Evolutionary conservation across 2,888 invertebrate species (phyloP).

Genomic region (Tenthredo mesomela): DNA sequence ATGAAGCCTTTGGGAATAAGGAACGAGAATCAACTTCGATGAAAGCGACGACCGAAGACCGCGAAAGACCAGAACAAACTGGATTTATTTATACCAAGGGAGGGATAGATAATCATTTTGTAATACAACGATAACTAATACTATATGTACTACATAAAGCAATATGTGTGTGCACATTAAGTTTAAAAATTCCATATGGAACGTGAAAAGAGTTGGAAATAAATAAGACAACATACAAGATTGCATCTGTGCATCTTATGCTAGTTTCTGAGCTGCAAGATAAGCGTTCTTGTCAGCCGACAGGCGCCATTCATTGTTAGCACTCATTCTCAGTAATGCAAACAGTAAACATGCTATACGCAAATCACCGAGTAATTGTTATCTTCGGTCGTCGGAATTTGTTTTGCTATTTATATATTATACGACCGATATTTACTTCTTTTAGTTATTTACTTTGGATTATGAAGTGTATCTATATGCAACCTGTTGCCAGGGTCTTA

Average conservation of each 20-base stretch:
- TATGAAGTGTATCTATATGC: too few species aligned
- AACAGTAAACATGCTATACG: constrained; percentile 23
- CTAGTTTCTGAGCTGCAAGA: constrained; percentile 10
- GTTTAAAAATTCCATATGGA: background rate
- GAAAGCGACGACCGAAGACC: background rate
- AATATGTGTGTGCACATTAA: background rate
- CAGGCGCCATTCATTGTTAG: constrained; percentile 32
- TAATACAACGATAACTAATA: background rate
- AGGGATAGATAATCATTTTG: background rate
- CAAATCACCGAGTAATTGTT: constrained; percentile 27
- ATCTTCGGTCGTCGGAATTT: background rate
- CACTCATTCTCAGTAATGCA: background rate
- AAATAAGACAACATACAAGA: background rate
- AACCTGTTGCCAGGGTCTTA: constrained; percentile 10
- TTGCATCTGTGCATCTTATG: background rate
- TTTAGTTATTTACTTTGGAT: constrained; percentile 8
- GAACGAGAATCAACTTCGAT: background rate
- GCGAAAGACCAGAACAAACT: constrained; percentile 32
- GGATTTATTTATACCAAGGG: constrained; percentile 58
- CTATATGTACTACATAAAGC: background rate
- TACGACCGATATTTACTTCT: background rate
- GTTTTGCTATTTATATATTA: background rate
- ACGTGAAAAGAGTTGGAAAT: background rate
- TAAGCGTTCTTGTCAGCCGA: background rate
- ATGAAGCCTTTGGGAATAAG: background rate